Percentiles rank a stretch among this genome's conserved stretches.
Evolutionary conservation across 2,797 vertebrate genomes (phyloP).

Genomic region (Rhinatrema bivittatum): DNA sequence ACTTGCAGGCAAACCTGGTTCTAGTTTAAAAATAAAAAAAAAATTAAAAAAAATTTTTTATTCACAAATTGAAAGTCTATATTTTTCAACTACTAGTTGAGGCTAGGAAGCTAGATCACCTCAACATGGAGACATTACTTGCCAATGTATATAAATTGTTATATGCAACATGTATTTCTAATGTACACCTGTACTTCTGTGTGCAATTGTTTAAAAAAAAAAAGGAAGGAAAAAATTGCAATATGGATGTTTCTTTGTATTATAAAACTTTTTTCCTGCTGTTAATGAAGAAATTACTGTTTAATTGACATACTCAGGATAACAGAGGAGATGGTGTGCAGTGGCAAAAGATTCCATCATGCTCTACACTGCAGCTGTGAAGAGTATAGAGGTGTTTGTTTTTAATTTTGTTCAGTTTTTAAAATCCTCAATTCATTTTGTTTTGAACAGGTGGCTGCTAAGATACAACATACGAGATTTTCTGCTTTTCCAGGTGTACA

Average conservation of each 20-base stretch:
- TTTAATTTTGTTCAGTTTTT: conserved; percentile 36
- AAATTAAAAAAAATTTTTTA: conserved; percentile 46
- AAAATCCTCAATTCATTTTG: conserved; percentile 35
- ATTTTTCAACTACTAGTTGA: conserved; percentile 63
- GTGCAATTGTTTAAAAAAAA: conserved; percentile 72
- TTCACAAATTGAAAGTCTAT: conserved; percentile 47
- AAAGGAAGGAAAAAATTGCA: conserved; percentile 63
- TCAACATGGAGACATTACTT: conserved; percentile 66
- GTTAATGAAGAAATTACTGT: conserved; percentile 77
- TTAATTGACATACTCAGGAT: conserved; percentile 97
- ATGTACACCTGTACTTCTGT: conserved; percentile 63
- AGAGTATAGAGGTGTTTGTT: conserved; percentile 37
- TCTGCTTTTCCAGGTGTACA: conserved; percentile 24
- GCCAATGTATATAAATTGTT: conserved; percentile 72
- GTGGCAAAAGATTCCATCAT: conserved; percentile 58
- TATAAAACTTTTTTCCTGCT: conserved; percentile 79
- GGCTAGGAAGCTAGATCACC: conserved; percentile 58
- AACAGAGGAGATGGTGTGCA: conserved; percentile 74
- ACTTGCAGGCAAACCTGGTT: conserved; percentile 61
- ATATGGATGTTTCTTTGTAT: conserved; percentile 80
- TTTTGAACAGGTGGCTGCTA: conserved; percentile 38
- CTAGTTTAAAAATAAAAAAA: too few species aligned
- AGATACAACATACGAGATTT: conserved; percentile 28
- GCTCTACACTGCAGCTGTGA: conserved; percentile 57
- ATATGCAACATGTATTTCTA: conserved; percentile 70